phyloP scores from a whole-genome alignment of 1,140 invertebrate species.

The Drosophila lowei region DNA sequence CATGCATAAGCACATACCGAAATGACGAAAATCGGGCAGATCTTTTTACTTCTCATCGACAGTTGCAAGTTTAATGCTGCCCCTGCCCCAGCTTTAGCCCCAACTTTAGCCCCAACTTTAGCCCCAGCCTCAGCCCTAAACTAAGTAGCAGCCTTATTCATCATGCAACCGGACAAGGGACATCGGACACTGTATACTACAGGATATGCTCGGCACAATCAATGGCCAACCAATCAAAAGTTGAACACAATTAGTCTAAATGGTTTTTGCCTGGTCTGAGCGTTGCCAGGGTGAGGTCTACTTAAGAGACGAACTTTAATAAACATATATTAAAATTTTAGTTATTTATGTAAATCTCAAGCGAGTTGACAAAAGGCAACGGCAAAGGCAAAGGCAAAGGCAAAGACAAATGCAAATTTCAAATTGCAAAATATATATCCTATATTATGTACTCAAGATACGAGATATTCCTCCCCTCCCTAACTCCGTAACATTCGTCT shows the following conservation, averaged over 20 bases:
- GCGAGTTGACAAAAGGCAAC: constrained; percentile 55
- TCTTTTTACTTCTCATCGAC: constrained; percentile 58
- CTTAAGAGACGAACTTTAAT: constrained; percentile 71
- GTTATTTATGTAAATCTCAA: constrained; percentile 78
- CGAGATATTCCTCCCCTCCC: neutral
- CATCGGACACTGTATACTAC: constrained; percentile 30
- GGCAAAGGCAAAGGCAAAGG: neutral
- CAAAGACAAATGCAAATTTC: constrained; percentile 25
- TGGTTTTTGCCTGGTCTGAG: constrained; percentile 19
- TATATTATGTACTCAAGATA: constrained; percentile 48
- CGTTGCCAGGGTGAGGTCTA: constrained; percentile 34
- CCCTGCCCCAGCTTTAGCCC: neutral
- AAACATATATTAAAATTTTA: constrained; percentile 82
- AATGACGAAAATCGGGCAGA: constrained; percentile 33
- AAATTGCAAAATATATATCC: constrained; percentile 61
- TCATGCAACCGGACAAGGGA: neutral
- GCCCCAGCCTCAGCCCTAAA: constrained; percentile 1
- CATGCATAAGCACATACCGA: constrained; percentile 52
- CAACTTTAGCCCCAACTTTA: neutral
- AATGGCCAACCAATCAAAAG: constrained; percentile 74
- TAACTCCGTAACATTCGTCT: neutral
- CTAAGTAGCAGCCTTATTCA: neutral
- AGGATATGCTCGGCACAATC: constrained; percentile 48
- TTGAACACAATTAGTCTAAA: constrained; percentile 70
- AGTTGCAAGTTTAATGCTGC: constrained; percentile 70